A percentile compares a stretch with the other conserved stretches of the same genome.
Evolutionary conservation across 2,888 invertebrate genomes (phyloP).

Genomic region (Melanostoma mellinum): DNA sequence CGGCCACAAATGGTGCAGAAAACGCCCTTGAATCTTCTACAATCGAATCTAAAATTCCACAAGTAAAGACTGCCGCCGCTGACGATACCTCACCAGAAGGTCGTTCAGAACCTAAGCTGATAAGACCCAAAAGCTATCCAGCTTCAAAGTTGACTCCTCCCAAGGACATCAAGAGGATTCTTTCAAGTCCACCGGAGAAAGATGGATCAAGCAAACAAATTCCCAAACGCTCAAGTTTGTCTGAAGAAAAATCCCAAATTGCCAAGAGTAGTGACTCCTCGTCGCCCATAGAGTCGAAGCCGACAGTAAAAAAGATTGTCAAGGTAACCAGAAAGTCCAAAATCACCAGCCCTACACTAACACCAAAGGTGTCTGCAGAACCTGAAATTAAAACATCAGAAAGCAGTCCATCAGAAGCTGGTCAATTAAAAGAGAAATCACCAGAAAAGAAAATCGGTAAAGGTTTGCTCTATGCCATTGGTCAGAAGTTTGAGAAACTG

Average conservation of each 20-base stretch:
- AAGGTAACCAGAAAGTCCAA: constrained; percentile 79
- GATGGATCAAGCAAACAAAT: constrained; percentile 31
- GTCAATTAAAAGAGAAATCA: constrained; percentile 79
- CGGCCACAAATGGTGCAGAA: constrained; percentile 7
- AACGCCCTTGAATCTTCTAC: constrained; percentile 29
- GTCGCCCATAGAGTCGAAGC: constrained; percentile 75
- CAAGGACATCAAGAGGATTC: constrained; percentile 78
- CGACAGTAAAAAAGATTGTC: constrained; percentile 75
- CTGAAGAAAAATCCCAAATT: constrained; percentile 76
- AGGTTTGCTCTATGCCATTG: constrained; percentile 88
- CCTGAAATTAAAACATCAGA: constrained; percentile 78
- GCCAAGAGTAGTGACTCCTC: constrained; percentile 74
- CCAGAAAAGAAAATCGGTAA: constrained; percentile 85
- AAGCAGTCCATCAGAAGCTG: constrained; percentile 75
- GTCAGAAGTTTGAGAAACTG: constrained; percentile 89
- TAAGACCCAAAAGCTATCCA: constrained; percentile 85
- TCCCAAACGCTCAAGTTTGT: constrained; percentile 40
- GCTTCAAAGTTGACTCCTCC: constrained; percentile 80
- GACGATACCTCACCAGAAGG: constrained; percentile 28
- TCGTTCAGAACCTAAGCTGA: constrained; percentile 76
- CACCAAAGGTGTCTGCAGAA: constrained; percentile 73
- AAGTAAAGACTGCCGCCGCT: constrained; percentile 39
- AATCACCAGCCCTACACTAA: constrained; percentile 77
- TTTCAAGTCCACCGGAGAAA: constrained; percentile 42
- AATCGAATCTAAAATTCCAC: constrained; percentile 48